These are phyloP conservation scores for Alouatta palliata DNA, from an alignment of 2,113 vertebrate genomes.

Conservation along the genomic window DNA sequence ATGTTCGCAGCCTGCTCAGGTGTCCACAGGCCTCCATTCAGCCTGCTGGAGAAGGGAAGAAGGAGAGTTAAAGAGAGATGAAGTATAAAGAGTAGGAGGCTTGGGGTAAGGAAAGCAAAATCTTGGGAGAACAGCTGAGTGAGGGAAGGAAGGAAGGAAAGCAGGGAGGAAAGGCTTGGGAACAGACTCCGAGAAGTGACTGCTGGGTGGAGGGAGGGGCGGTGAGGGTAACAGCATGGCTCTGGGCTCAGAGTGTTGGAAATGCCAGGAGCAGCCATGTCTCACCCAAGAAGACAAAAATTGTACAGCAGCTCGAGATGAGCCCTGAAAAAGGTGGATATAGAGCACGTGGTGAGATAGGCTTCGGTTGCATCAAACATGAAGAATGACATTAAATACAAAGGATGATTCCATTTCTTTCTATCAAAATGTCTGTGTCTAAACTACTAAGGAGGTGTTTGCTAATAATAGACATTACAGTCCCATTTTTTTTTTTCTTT, in stretches of 20 bases:
- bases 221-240: not conserved
- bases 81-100: not conserved
- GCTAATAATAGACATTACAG: constrained; percentile 60
- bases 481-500: not conserved
- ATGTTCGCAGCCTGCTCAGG: not conserved
- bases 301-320: not conserved
- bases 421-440: not conserved
- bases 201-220: not conserved
- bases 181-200: not conserved
- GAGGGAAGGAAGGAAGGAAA: not conserved
- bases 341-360: not conserved
- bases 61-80: not conserved
- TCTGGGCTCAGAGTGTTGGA: not conserved
- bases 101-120: not conserved
- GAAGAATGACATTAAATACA: not conserved
- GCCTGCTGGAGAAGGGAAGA: not conserved
- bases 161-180: not conserved
- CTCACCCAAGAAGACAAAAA: not conserved
- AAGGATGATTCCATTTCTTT: not conserved
- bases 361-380: not conserved
- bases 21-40: not conserved
- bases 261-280: not conserved
- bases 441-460: constrained; percentile 45
- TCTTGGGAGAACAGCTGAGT: not conserved
- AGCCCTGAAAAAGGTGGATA: not conserved